Evolutionary conservation across 1,140 invertebrate species (phyloP), one percentile per base, ranked within the genome.

Genomic region (Adoxophyes honmai): DNA sequence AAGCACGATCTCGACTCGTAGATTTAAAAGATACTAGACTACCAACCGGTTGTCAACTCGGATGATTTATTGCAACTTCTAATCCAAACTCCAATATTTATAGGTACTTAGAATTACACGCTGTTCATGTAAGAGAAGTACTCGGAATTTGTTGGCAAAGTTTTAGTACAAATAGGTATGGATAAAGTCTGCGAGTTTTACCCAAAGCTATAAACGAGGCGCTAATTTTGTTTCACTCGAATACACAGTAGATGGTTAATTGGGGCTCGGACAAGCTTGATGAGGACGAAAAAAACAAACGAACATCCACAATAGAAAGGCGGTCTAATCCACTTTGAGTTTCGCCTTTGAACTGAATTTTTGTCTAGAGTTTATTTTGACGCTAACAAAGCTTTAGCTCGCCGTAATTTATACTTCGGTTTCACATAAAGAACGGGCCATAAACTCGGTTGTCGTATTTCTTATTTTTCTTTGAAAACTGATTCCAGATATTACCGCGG

Each of bases 381-480:
- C 35, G 65, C 11, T 67, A 76, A 87, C 81, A 84, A 81, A 82
- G 80, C 77, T 79, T 72, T 62, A 60, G 60, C 80, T 84, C 65
- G 70, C 35, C 61, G 66, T 72, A 68, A 72, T 72, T 70, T 70
- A 63, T 54, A 52, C 58, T 69, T 73, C 64, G 66, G 56, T 68
- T 75, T 69, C 60, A 59, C 64, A 59, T 80, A 81, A 77, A 82
- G 72, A 82, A 78, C 75, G 71, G 61, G 36, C 67, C 73, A 81
- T 86, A 83, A 86, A 83, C 68, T 69, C 68, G 59, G 65, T 63
- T 61, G 64, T 70, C 72, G 77, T 85, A 80, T 78, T 78, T 81
- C 73, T 80, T 83, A 72, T 82, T 81, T 78, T 88, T 84, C 78
- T 81, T 77, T 77, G 78, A 80, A 48, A 86, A 75, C 68, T 55